Evolutionary conservation across 2,888 invertebrate species (phyloP).

Genomic region (Laspeyria flexula): DNA sequence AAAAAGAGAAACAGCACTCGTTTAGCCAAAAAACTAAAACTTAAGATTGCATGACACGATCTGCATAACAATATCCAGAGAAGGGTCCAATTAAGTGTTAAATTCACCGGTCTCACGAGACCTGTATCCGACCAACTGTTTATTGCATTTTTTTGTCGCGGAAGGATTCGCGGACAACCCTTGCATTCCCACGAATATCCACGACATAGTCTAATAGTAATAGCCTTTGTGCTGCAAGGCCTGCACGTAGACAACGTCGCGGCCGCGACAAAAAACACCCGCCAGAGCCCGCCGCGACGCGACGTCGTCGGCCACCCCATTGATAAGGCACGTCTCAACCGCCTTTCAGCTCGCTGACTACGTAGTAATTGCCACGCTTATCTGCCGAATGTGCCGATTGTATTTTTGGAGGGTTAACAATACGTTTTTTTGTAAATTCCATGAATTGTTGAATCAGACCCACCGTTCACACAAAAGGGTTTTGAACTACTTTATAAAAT

Average conservation of each 20-base stretch:
- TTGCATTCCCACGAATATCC: slow-evolving; percentile 66
- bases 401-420: slow-evolving; percentile 29
- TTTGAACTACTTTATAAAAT: neutral
- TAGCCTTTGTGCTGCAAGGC: slow-evolving; percentile 43
- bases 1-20: neutral
- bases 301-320: slow-evolving; percentile 45
- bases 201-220: slow-evolving; percentile 44
- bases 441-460: slow-evolving; percentile 5
- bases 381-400: slow-evolving; percentile 39
- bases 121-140: slow-evolving; percentile 38
- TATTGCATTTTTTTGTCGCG: slow-evolving; percentile 47
- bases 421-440: slow-evolving; percentile 21
- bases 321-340: slow-evolving; percentile 66
- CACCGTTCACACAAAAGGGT: slow-evolving; percentile 1
- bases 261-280: slow-evolving; percentile 54
- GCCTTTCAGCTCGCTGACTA: slow-evolving; percentile 52
- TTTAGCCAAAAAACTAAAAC: slow-evolving; percentile 1
- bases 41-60: slow-evolving; percentile 24
- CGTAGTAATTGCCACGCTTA: slow-evolving; percentile 45
- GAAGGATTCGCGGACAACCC: slow-evolving; percentile 55
- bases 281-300: slow-evolving; percentile 16
- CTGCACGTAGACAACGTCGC: slow-evolving; percentile 36
- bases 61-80: slow-evolving; percentile 43
- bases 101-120: slow-evolving; percentile 54
- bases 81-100: slow-evolving; percentile 49